Conservation (phyloP, 2,113 vertebrate genomes). For the Callithrix jacchus region DNA sequence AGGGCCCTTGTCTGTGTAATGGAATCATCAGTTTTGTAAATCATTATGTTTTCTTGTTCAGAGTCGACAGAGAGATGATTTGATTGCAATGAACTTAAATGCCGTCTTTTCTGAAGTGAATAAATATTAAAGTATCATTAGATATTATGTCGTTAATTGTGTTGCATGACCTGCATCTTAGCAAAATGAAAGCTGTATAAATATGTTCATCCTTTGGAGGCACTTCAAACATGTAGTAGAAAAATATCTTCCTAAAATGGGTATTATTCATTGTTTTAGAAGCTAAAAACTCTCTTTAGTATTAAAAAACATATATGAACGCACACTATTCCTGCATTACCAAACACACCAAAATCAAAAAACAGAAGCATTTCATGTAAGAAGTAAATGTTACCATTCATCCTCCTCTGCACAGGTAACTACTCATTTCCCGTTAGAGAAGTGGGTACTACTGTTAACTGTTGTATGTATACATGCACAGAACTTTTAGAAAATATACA, state of each 20-base stretch:
- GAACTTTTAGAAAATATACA: background rate
- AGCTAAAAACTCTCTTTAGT: background rate
- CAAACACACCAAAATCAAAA: background rate
- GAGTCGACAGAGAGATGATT: slow-evolving; percentile 17
- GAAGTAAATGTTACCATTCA: background rate
- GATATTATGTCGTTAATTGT: background rate
- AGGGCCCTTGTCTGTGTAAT: background rate
- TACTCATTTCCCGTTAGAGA: background rate
- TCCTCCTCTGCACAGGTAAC: no score
- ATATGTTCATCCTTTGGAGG: background rate
- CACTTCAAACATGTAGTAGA: background rate
- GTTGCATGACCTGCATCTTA: background rate
- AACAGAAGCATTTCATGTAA: background rate
- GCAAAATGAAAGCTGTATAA: background rate
- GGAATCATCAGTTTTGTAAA: background rate
- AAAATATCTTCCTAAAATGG: background rate
- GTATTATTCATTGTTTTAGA: background rate
- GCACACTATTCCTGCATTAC: background rate
- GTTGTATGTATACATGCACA: background rate
- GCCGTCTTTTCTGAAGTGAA: slow-evolving; percentile 9
- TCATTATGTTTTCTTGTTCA: background rate
- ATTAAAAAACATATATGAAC: background rate
- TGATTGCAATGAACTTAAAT: background rate
- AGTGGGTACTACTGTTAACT: background rate
- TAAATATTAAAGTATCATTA: background rate